Base-by-base conservation (phyloP, 1,140 invertebrate genomes). In the Drosophila prosaltans region DNA sequence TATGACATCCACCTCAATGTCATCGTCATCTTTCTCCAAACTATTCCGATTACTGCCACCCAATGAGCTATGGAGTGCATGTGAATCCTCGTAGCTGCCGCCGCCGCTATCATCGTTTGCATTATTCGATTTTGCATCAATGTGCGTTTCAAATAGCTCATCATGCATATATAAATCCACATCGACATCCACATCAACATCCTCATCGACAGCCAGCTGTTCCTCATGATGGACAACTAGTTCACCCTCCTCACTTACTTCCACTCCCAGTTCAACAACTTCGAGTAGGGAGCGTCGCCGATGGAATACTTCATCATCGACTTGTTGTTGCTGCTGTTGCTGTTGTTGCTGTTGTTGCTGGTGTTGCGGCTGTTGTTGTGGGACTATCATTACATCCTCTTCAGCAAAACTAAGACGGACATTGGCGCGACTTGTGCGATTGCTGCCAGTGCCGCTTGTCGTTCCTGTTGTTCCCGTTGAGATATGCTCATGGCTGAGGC, bases 61-160 rank as follows among this genome's bases (percentile, higher is more conserved):
- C 16, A 91, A 63, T 0, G 89, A 91, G 55, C 86, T 90, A 64
- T 92, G 90, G 21, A 92, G 61, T 0, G 88, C 85, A 69, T 92
- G 91, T 2, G 91, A 92, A 51, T 92, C 91, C 65, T 92, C 90
- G 43, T 92, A 92, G 75, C 91, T 92, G 59, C 91, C 91, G 26
- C 91, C 91, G 59, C 91, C 91, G 30, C 91, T 92, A 60, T 92
- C 91, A 70, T 92, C 91, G 60, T 92, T 92, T 40, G 91, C 89
- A 75, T 92, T 92, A 43, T 91, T 92, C 28, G 91, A 85, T 39
- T 88, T 88, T 58, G 82, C 74, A 32, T 91, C 86, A 67, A 91
- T 91, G 70, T 91, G 83, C 43, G 89, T 92, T 28, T 95, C 94
- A 36, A 93, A 93, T 26, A 51, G 21, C n/a, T 94, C 93, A 21